Evolutionary conservation across 1,140 invertebrate genomes (phyloP).

Genomic region (Zaprionus vittiger): DNA sequence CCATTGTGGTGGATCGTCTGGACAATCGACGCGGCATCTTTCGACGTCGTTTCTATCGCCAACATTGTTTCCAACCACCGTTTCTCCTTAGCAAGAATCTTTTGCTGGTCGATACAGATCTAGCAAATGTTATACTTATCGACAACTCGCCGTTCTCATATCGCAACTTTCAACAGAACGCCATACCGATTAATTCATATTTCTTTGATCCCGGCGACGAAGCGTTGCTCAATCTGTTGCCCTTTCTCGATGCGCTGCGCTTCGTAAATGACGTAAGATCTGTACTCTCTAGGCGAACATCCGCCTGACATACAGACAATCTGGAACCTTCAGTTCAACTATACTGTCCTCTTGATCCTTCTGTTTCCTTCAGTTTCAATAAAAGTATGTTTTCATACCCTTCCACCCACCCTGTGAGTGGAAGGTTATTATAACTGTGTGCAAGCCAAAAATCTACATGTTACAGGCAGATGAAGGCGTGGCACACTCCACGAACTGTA

Average conservation of each 20-base stretch:
- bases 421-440: no score
- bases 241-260: conserved; percentile 67
- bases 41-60: conserved; percentile 53
- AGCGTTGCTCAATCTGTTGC: conserved; percentile 61
- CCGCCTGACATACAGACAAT: no score
- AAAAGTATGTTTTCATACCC: not conserved
- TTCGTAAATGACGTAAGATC: conserved; percentile 64
- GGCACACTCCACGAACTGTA: no score
- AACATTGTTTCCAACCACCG: conserved; percentile 45
- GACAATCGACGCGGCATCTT: conserved; percentile 54
- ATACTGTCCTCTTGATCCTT: not conserved
- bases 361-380: not conserved
- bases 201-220: conserved; percentile 51
- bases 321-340: not conserved
- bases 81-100: conserved; percentile 53
- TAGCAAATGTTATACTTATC: conserved; percentile 50
- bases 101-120: conserved; percentile 35
- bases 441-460: no score
- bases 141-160: conserved; percentile 67
- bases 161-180: conserved; percentile 57
- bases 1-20: conserved; percentile 49
- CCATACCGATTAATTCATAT: conserved; percentile 60
- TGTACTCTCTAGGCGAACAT: conserved; percentile 46
- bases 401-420: no score
- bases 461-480: no score